phyloP scores from a whole-genome alignment of 1,140 invertebrate genomes.

The Eriosoma lanigerum region DNA sequence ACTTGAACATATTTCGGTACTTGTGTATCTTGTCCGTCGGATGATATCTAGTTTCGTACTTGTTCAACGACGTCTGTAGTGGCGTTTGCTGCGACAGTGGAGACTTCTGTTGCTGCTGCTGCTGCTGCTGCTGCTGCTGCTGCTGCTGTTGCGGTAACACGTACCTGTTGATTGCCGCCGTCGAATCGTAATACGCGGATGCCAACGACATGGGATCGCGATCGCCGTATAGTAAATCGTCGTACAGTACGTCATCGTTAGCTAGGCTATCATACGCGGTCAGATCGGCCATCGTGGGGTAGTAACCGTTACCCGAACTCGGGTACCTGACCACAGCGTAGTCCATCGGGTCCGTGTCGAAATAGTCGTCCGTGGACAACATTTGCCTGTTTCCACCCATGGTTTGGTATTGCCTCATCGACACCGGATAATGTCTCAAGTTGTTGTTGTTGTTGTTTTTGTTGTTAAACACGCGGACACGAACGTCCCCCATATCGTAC shows the following conservation, averaged over 20 bases:
- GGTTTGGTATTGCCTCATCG: background rate
- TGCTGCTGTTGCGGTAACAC: too few species aligned
- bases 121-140: too few species aligned
- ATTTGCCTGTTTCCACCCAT: background rate
- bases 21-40: slow-evolving; percentile 40
- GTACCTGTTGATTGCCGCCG: background rate
- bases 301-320: slow-evolving; percentile 23
- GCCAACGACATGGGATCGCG: background rate
- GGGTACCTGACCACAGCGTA: slow-evolving; percentile 40
- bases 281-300: background rate
- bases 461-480: background rate
- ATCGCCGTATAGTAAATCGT: background rate
- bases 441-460: too few species aligned
- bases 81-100: too few species aligned
- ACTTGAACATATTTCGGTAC: slow-evolving; percentile 27
- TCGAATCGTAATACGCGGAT: background rate
- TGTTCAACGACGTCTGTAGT: background rate
- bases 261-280: background rate
- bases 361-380: slow-evolving; percentile 5
- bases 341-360: background rate
- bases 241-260: background rate
- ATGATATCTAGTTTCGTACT: background rate
- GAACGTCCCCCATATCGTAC: background rate
- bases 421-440: slow-evolving; percentile 37
- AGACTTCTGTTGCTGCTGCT: too few species aligned